Conservation (phyloP, 2,113 vertebrate species). For the Cathartes aura region DNA sequence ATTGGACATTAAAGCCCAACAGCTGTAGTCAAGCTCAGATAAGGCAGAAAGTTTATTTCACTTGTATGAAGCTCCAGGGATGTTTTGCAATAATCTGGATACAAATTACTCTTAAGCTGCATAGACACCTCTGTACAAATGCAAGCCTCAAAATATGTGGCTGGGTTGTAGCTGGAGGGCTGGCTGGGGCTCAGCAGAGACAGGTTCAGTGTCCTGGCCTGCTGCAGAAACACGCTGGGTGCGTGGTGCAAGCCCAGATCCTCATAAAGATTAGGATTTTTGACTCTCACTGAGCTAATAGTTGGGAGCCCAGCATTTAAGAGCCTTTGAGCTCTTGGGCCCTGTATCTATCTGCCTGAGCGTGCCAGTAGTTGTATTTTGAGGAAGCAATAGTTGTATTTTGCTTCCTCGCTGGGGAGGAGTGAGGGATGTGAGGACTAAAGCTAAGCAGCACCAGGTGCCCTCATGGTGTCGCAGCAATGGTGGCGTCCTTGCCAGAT, state of each 20-base stretch:
- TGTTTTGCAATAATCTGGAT: constrained; percentile 6
- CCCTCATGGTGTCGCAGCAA: accelerated
- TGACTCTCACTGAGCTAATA: background rate
- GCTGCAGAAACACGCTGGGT: background rate
- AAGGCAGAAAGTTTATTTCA: background rate
- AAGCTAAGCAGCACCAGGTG: background rate
- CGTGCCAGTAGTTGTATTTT: background rate
- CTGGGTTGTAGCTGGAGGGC: background rate
- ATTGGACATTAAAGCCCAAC: background rate
- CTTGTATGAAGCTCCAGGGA: background rate
- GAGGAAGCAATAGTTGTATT: background rate
- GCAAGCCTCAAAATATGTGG: background rate
- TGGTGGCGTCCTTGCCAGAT: background rate
- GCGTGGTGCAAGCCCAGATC: background rate
- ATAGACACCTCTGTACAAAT: background rate
- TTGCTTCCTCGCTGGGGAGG: background rate
- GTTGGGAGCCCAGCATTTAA: background rate
- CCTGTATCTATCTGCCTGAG: background rate
- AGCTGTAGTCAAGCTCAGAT: background rate
- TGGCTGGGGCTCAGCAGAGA: background rate
- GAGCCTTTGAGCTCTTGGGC: background rate
- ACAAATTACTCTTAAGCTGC: constrained; percentile 27
- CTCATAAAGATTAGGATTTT: background rate
- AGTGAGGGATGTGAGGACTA: background rate
- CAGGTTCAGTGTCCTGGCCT: background rate